phyloP scores from a whole-genome alignment of 2,797 vertebrate species.

The Galago senegalensis region DNA sequence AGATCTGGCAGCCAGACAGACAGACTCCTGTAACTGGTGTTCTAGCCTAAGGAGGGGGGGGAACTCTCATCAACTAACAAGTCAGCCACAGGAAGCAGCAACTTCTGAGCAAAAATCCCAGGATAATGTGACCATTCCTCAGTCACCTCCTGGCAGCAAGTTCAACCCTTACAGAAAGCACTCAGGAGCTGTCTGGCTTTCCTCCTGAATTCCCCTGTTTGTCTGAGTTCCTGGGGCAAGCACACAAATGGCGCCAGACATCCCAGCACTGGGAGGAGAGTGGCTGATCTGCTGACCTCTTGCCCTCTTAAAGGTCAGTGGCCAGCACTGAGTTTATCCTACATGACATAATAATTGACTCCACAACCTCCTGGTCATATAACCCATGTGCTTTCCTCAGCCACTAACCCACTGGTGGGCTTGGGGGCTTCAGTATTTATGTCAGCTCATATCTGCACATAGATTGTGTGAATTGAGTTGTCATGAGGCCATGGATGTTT shows the following conservation, averaged over 20 bases:
- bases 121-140: slow-evolving; percentile 34
- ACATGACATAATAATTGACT: background rate
- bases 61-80: background rate
- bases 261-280: slow-evolving; percentile 42
- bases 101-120: slow-evolving; percentile 62
- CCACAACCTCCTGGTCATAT: background rate
- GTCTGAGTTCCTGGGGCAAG: slow-evolving; percentile 60
- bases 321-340: slow-evolving; percentile 3
- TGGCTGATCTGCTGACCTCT: slow-evolving; percentile 31
- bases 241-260: slow-evolving; percentile 33
- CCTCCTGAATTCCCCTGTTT: slow-evolving; percentile 69
- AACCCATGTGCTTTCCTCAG: background rate
- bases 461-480: background rate
- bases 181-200: slow-evolving; percentile 52
- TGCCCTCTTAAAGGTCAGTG: slow-evolving; percentile 3
- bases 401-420: no score
- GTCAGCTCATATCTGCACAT: background rate
- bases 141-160: background rate
- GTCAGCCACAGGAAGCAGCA: slow-evolving; percentile 74
- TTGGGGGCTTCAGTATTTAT: background rate
- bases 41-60: background rate
- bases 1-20: slow-evolving; percentile 45
- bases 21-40: slow-evolving; percentile 26
- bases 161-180: slow-evolving; percentile 54
- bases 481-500: background rate